A percentile compares a stretch with the other conserved stretches of the same genome.
Evolutionary conservation across 2,888 invertebrate genomes (phyloP).

Genomic region (Drosophila buzzatii): DNA sequence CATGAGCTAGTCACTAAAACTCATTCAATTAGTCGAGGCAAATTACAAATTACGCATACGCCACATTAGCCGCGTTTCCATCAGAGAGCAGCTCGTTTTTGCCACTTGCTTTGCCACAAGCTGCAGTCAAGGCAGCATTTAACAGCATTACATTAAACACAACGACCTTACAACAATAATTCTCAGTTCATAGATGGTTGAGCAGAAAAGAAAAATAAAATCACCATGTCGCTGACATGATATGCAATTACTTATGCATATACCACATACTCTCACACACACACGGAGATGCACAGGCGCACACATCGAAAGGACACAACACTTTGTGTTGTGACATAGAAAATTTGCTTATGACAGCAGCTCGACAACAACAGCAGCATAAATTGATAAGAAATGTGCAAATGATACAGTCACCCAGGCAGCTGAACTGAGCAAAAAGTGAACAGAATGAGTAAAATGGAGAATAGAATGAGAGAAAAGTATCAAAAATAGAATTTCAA

Average conservation of each 20-base stretch:
- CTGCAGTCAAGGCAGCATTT: slow-evolving; percentile 28
- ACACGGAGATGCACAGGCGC: slow-evolving; percentile 31
- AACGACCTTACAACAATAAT: slow-evolving; percentile 26
- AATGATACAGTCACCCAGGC: slow-evolving; percentile 29
- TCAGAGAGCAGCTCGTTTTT: slow-evolving; percentile 18
- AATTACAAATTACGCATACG: slow-evolving; percentile 43
- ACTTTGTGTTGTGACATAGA: slow-evolving; percentile 38
- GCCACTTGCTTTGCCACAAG: slow-evolving; percentile 24
- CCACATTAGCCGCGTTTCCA: slow-evolving; percentile 28
- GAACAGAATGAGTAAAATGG: not conserved
- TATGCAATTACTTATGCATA: slow-evolving; percentile 52
- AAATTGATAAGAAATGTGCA: slow-evolving; percentile 52
- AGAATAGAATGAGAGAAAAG: not conserved
- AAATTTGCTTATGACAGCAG: slow-evolving; percentile 53
- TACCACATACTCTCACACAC: slow-evolving; percentile 35
- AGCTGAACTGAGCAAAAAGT: not conserved
- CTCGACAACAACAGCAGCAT: slow-evolving; percentile 43
- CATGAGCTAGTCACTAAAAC: slow-evolving; percentile 3
- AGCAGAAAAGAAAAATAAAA: slow-evolving; percentile 12
- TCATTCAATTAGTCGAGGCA: slow-evolving; percentile 30
- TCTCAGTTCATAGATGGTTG: slow-evolving; percentile 35
- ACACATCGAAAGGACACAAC: not conserved
- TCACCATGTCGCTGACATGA: slow-evolving; percentile 23
- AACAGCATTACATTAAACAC: slow-evolving; percentile 40
- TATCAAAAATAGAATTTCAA: slow-evolving; percentile 6